phyloP scores from a whole-genome alignment of 2,797 vertebrate species.

The Poeciliopsis presidionis region DNA sequence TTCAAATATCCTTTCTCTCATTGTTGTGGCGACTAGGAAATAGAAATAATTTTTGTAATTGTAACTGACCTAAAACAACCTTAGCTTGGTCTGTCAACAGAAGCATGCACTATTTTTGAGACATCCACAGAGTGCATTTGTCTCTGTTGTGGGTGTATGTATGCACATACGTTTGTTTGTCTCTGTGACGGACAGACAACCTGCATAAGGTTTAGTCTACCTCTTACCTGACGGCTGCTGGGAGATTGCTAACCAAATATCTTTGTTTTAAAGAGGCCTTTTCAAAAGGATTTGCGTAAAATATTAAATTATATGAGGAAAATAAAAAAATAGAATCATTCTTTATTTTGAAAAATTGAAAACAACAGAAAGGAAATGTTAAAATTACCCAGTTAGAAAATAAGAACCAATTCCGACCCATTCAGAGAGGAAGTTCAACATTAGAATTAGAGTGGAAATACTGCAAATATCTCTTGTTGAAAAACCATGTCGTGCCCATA shows the following conservation, averaged over 20 bases:
- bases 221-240: too few relatives aligned
- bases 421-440: slow-evolving; percentile 64
- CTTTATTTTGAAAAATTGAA: slow-evolving; percentile 26
- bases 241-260: too few relatives aligned
- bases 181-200: too few relatives aligned
- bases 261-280: too few relatives aligned
- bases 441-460: slow-evolving; percentile 60
- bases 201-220: too few relatives aligned
- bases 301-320: slow-evolving; percentile 40
- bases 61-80: not conserved
- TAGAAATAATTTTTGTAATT: not conserved
- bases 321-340: slow-evolving; percentile 3
- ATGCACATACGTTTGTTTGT: too few relatives aligned
- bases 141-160: too few relatives aligned
- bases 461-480: slow-evolving; percentile 72
- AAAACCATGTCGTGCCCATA: slow-evolving; percentile 86
- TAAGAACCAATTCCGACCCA: slow-evolving; percentile 23
- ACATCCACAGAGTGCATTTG: too few relatives aligned
- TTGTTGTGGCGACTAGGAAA: not conserved
- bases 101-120: too few relatives aligned
- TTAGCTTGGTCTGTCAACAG: not conserved
- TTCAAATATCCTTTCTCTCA: not conserved
- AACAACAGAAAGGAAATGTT: slow-evolving; percentile 33
- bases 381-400: slow-evolving; percentile 40
- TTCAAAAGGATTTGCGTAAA: not conserved